Conservation (phyloP, 2,888 invertebrate species). For the Hybos culiciformis region DNA sequence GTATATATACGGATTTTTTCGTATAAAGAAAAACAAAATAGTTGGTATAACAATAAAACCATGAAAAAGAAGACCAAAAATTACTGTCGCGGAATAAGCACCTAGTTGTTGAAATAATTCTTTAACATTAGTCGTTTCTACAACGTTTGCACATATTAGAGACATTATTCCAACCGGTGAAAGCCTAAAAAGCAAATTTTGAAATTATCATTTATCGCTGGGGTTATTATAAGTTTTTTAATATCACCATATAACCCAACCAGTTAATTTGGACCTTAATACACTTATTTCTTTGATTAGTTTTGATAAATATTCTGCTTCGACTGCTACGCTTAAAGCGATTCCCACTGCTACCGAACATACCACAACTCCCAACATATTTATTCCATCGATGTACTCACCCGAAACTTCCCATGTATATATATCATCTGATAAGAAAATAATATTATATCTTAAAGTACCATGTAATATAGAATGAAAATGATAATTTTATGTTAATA, state of each 20-base stretch:
- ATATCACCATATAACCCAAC: slow-evolving; percentile 50
- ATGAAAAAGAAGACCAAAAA: slow-evolving; percentile 51
- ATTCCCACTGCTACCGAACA: slow-evolving; percentile 50
- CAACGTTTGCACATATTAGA: slow-evolving; percentile 48
- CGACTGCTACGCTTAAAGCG: slow-evolving; percentile 47
- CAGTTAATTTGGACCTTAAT: slow-evolving; percentile 50
- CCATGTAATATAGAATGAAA: no score
- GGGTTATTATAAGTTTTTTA: background rate
- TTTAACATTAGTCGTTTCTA: slow-evolving; percentile 49
- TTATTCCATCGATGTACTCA: slow-evolving; percentile 39
- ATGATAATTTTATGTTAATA: no score
- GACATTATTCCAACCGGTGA: slow-evolving; percentile 51
- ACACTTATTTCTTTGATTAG: slow-evolving; percentile 49
- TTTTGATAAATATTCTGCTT: slow-evolving; percentile 45
- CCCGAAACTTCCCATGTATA: slow-evolving; percentile 37
- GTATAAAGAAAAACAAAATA: slow-evolving; percentile 47
- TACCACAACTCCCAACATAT: slow-evolving; percentile 47
- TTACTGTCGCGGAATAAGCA: slow-evolving; percentile 56
- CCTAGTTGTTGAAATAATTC: slow-evolving; percentile 52
- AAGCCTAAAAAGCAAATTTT: slow-evolving; percentile 30
- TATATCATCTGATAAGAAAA: slow-evolving; percentile 7
- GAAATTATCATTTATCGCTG: background rate
- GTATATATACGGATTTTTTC: slow-evolving; percentile 46
- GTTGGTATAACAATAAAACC: slow-evolving; percentile 54
- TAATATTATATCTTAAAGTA: no score